These are phyloP conservation scores for Maconellicoccus hirsutus DNA, from an alignment of 1,140 invertebrate genomes.

Conservation along the genomic window DNA sequence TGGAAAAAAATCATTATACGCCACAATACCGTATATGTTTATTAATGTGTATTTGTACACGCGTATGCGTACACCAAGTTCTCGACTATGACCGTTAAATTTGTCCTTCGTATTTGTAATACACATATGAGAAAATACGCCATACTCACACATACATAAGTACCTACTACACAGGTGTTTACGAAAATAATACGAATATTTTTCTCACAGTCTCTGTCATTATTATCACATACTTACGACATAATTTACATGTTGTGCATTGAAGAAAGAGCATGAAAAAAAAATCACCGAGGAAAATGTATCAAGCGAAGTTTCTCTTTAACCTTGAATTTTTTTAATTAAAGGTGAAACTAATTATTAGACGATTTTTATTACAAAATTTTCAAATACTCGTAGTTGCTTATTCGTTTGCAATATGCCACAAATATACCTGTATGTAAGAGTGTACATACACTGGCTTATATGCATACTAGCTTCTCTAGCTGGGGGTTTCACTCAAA, in stretches of 20 bases:
- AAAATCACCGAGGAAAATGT: constrained; percentile 11
- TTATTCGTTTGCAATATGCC: too few species aligned
- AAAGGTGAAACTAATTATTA: constrained; percentile 18
- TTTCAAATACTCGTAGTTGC: too few species aligned
- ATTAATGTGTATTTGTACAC: neutral
- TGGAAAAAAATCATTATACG: constrained; percentile 8
- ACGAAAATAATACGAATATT: constrained; percentile 15
- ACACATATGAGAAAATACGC: neutral
- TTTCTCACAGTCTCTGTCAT: constrained; percentile 21
- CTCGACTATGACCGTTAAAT: constrained; percentile 4
- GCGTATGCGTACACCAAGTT: neutral
- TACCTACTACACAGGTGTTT: too few species aligned
- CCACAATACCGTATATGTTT: neutral
- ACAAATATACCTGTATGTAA: too few species aligned
- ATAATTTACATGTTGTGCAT: constrained; percentile 14
- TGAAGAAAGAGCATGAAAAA: constrained; percentile 6
- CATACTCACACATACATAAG: too few species aligned
- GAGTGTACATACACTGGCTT: too few species aligned
- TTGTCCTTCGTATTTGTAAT: constrained; percentile 1
- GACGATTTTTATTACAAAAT: neutral
- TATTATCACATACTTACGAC: constrained; percentile 20
- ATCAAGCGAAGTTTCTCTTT: constrained; percentile 14
- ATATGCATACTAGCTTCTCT: too few species aligned
- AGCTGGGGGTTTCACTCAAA: too few species aligned
- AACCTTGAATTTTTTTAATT: constrained; percentile 12